Percentiles rank a stretch among this genome's conserved stretches.
Evolutionary conservation across 2,888 invertebrate species (phyloP).

Genomic region (Nephrotoma flavescens): DNA sequence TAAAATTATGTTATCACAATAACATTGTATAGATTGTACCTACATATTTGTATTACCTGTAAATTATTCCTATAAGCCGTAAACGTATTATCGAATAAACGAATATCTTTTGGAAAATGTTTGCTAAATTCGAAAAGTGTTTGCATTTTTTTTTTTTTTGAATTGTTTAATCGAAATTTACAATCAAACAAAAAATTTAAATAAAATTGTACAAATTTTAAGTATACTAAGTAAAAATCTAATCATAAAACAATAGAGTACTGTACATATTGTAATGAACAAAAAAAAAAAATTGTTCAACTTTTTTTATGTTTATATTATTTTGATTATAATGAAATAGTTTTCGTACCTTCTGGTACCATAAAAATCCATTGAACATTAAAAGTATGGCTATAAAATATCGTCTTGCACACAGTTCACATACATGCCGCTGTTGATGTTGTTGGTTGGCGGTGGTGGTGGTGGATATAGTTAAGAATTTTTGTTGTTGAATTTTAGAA

Average conservation of each 20-base stretch:
- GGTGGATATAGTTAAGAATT: not conserved
- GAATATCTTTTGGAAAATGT: not conserved
- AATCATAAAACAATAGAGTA: not conserved
- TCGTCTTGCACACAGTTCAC: not conserved
- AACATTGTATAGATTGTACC: not conserved
- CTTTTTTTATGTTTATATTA: constrained; percentile 6
- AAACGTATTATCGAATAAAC: not conserved
- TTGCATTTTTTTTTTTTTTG: not conserved
- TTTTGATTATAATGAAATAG: constrained; percentile 6
- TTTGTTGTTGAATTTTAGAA: not conserved
- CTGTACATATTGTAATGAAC: not conserved
- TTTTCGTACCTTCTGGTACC: not conserved
- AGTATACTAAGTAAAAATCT: not conserved
- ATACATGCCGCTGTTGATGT: not conserved
- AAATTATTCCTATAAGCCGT: not conserved
- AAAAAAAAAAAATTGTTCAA: not conserved
- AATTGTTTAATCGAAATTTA: not conserved
- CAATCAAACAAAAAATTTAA: not conserved
- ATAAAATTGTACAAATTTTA: not conserved
- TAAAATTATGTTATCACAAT: not conserved
- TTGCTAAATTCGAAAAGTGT: not conserved
- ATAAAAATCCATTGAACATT: not conserved
- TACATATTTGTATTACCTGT: too few species aligned
- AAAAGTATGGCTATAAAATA: not conserved
- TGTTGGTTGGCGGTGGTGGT: not conserved